These are phyloP conservation scores for Ivindomyrus marchei DNA, from an alignment of 2,113 vertebrate genomes.

Conservation along the genomic window DNA sequence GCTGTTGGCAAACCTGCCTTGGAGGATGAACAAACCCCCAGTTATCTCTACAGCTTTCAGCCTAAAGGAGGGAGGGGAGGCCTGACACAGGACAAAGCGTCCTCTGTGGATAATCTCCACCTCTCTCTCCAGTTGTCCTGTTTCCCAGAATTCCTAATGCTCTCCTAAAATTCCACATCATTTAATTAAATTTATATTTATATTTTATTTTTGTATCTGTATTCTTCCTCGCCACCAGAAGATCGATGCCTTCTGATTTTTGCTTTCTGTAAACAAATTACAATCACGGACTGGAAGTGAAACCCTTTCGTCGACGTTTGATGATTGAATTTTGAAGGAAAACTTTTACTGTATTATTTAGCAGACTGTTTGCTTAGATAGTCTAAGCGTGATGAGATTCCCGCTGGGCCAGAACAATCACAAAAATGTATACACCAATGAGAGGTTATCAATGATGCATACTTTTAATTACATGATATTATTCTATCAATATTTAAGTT, in stretches of 20 bases:
- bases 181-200: background rate
- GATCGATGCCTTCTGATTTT: background rate
- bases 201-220: background rate
- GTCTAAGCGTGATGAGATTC: slow-evolving; percentile 24
- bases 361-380: slow-evolving; percentile 27
- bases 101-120: background rate
- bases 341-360: slow-evolving; percentile 3
- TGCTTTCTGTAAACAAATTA: background rate
- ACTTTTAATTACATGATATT: slow-evolving; percentile 57
- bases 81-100: background rate
- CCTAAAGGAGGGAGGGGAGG: background rate
- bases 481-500: slow-evolving; percentile 55
- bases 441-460: slow-evolving; percentile 60
- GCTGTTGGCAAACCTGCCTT: background rate
- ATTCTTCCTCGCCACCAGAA: background rate
- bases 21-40: background rate
- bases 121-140: background rate
- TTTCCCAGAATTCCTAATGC: background rate
- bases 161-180: background rate
- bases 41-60: background rate
- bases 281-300: background rate
- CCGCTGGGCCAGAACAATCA: slow-evolving; percentile 14
- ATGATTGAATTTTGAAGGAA: background rate
- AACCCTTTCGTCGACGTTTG: background rate
- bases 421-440: slow-evolving; percentile 28